phyloP scores from a whole-genome alignment of 1,140 invertebrate species.

The Pseudomyrmex pallidus region DNA sequence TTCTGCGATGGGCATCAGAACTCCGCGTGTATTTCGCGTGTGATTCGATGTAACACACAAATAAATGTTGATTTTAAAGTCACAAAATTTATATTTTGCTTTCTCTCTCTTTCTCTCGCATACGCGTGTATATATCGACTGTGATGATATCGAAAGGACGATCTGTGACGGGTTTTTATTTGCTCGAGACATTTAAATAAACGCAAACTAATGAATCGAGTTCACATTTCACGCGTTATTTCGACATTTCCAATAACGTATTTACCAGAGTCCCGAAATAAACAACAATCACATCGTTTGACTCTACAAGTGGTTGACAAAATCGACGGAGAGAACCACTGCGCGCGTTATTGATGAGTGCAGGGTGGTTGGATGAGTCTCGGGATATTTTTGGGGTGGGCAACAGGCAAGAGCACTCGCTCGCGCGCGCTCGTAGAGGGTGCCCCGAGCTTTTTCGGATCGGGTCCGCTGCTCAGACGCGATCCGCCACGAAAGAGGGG shows the following conservation, averaged over 20 bases:
- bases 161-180: not conserved
- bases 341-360: constrained; percentile 69
- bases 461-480: constrained; percentile 66
- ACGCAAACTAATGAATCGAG: not conserved
- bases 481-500: constrained; percentile 60
- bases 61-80: not conserved
- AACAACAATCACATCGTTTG: not conserved
- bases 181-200: not conserved
- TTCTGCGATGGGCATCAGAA: not conserved
- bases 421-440: constrained; percentile 69
- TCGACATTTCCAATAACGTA: no score
- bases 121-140: no score
- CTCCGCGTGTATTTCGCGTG: not conserved
- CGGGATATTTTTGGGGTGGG: constrained; percentile 73
- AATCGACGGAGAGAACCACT: constrained; percentile 69
- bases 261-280: not conserved
- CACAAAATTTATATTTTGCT: not conserved
- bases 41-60: not conserved
- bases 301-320: constrained; percentile 72
- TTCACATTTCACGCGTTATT: not conserved
- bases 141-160: not conserved
- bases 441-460: constrained; percentile 76
- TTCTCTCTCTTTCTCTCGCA: no score
- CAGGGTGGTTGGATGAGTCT: constrained; percentile 74
- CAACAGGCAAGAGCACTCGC: constrained; percentile 73